These are phyloP conservation scores for Unio pictorum DNA, from an alignment of 2,888 invertebrate genomes.

Conservation along the genomic window DNA sequence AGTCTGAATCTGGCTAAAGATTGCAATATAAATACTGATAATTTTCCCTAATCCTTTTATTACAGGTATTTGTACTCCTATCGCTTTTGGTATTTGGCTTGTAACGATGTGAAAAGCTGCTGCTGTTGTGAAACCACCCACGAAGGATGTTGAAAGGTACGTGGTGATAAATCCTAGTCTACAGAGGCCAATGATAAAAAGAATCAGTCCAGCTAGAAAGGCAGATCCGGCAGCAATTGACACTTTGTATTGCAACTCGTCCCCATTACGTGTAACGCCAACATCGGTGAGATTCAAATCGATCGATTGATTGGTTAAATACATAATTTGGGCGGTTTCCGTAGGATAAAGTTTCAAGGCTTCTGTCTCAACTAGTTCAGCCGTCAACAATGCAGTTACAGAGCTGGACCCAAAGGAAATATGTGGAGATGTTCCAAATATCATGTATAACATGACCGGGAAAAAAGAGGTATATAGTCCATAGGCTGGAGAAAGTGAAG, in stretches of 20 bases:
- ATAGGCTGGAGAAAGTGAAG: slow-evolving; percentile 52
- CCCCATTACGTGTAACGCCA: slow-evolving; percentile 3
- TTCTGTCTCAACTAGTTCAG: slow-evolving; percentile 43
- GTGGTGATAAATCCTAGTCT: slow-evolving; percentile 51
- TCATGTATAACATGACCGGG: slow-evolving; percentile 54
- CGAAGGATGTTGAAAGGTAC: slow-evolving; percentile 53
- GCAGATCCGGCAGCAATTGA: slow-evolving; percentile 46
- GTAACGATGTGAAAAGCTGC: slow-evolving; percentile 54
- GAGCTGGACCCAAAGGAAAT: slow-evolving; percentile 63
- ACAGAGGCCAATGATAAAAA: slow-evolving; percentile 43
- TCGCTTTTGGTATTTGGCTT: slow-evolving; percentile 48
- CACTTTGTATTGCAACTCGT: slow-evolving; percentile 31
- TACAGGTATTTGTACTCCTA: slow-evolving; percentile 36
- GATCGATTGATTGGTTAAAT: not conserved
- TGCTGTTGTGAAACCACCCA: slow-evolving; percentile 56
- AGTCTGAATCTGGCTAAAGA: slow-evolving; percentile 75
- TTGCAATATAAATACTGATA: slow-evolving; percentile 75
- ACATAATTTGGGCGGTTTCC: slow-evolving; percentile 3
- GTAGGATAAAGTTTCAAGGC: not conserved
- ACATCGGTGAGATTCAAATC: not conserved
- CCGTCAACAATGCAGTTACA: slow-evolving; percentile 59
- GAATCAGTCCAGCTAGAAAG: slow-evolving; percentile 42
- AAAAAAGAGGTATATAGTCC: slow-evolving; percentile 62
- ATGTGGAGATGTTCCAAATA: slow-evolving; percentile 59
- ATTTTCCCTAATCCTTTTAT: slow-evolving; percentile 45